These are phyloP conservation scores for Poecilia gillii DNA, from an alignment of 2,797 vertebrate genomes.

Conservation along the genomic window DNA sequence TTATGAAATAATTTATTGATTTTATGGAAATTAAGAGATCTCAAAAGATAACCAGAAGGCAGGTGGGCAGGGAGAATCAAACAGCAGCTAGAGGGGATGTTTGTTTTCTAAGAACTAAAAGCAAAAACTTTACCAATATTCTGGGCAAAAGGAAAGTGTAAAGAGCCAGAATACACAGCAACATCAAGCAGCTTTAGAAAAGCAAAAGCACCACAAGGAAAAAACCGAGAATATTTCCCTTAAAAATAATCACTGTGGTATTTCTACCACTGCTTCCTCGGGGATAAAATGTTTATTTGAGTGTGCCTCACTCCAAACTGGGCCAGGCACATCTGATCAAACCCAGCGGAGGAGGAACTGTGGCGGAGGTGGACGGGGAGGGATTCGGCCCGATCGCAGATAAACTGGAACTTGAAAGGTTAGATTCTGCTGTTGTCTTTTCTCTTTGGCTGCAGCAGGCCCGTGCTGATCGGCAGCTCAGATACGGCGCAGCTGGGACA, in stretches of 20 bases:
- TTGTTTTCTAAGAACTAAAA: constrained; percentile 31
- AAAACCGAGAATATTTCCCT: constrained; percentile 63
- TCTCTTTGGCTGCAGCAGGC: constrained; percentile 35
- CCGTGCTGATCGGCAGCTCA: constrained; percentile 42
- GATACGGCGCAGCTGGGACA: constrained; percentile 40
- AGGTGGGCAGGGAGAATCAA: constrained; percentile 26
- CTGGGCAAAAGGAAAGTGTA: constrained; percentile 21
- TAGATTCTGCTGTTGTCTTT: constrained; percentile 38
- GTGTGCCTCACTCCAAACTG: constrained; percentile 63
- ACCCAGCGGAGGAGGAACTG: constrained; percentile 56
- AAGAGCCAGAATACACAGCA: constrained; percentile 57
- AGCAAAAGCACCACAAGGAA: constrained; percentile 41
- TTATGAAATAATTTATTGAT: constrained; percentile 24
- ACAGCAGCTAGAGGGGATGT: constrained; percentile 32
- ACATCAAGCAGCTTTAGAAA: constrained; percentile 52
- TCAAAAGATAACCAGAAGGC: constrained; percentile 57
- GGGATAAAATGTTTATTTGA: constrained; percentile 69
- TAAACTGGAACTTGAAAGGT: constrained; percentile 46
- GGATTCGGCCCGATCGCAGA: constrained; percentile 58
- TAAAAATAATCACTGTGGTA: constrained; percentile 48
- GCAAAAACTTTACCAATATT: constrained; percentile 32
- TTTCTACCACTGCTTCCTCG: constrained; percentile 46
- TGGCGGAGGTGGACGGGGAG: constrained; percentile 30
- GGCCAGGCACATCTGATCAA: constrained; percentile 70
- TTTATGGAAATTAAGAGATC: constrained; percentile 49